These are phyloP conservation scores for Zygothrica quintamaculata DNA, from an alignment of 2,888 invertebrate species.

Conservation along the genomic window DNA sequence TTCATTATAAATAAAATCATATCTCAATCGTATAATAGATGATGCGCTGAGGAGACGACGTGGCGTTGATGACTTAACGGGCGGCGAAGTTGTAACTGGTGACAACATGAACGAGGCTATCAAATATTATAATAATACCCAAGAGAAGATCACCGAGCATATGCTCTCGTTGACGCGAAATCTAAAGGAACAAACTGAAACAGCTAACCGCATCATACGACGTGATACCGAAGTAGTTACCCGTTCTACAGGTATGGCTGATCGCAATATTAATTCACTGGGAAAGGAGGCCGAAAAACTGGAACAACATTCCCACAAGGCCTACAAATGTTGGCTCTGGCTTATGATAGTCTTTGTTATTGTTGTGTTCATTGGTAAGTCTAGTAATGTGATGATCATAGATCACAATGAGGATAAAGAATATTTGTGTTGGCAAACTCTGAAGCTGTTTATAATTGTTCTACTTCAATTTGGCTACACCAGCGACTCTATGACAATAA, in stretches of 20 bases:
- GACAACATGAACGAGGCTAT: slow-evolving; percentile 93
- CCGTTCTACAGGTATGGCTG: slow-evolving; percentile 91
- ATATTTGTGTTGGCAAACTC: too few species aligned
- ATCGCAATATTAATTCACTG: slow-evolving; percentile 90
- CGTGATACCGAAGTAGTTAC: slow-evolving; percentile 93
- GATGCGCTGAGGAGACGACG: slow-evolving; percentile 79
- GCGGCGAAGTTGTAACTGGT: slow-evolving; percentile 68
- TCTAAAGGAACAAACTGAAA: slow-evolving; percentile 95
- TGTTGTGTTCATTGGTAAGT: slow-evolving; percentile 94
- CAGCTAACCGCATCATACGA: slow-evolving; percentile 95
- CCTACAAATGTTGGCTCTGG: slow-evolving; percentile 98
- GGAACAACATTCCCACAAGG: slow-evolving; percentile 92
- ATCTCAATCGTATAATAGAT: slow-evolving; percentile 59
- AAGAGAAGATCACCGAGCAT: slow-evolving; percentile 96
- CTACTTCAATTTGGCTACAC: too few species aligned
- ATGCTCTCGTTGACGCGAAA: slow-evolving; percentile 95
- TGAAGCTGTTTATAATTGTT: too few species aligned
- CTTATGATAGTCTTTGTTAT: slow-evolving; percentile 94
- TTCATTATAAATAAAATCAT: not conserved
- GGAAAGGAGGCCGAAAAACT: slow-evolving; percentile 92
- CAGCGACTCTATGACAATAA: too few species aligned
- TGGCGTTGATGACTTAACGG: slow-evolving; percentile 55
- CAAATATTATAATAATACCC: slow-evolving; percentile 94
- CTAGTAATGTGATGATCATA: too few species aligned
- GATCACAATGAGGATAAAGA: too few species aligned